Base-by-base conservation (phyloP, 2,888 invertebrate species). In the Acrobasis consociella region DNA sequence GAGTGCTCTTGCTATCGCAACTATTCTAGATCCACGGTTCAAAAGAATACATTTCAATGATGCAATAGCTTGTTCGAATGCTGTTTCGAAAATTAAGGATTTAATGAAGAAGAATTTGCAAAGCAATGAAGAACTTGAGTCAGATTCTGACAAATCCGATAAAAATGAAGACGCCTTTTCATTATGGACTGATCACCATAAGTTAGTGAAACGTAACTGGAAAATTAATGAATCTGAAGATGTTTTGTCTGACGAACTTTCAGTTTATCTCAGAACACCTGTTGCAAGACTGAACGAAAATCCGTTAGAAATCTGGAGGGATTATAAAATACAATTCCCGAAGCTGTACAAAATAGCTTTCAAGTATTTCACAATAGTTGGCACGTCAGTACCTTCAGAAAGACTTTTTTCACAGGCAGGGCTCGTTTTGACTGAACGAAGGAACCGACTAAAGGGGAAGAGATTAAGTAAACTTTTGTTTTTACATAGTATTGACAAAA, bases 11-110 rank as follows among this genome's bases (percentile, higher is more conserved):
- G 73, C 77, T 67, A 72, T 75, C 46, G 72, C 75, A 49, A 72
- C 59, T 9, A 69, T 79, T 50, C 67, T 78, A 50, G 76, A 78
- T 60, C 72, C 74, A 8, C 64, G 80, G 58, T 76, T 76, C 37
- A 66, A 66, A 64, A 69, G 68, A 66, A 37, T 72, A 9, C 64
- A 64, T 11, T 66, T 66, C 31, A 59, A 38, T 11, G 64, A 64
- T 51, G 42, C 64, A 58, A 59, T 58, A 42, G 58, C 46, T 63
- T 69, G 69, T 53, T 31, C 42, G 0, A 64, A 60, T 53, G 56
- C 59, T 52, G 65, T 66, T 1, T 37, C 62, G 0, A 69, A 68
- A 69, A 67, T 67, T 16, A 67, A 69, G 17, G 65, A 65, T 50
- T 63, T 65, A 63, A 67, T 69, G 60, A 69, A 68, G 17, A 65